Conservation (phyloP, 1,140 invertebrate genomes). For the Rhynchophorus ferrugineus region DNA sequence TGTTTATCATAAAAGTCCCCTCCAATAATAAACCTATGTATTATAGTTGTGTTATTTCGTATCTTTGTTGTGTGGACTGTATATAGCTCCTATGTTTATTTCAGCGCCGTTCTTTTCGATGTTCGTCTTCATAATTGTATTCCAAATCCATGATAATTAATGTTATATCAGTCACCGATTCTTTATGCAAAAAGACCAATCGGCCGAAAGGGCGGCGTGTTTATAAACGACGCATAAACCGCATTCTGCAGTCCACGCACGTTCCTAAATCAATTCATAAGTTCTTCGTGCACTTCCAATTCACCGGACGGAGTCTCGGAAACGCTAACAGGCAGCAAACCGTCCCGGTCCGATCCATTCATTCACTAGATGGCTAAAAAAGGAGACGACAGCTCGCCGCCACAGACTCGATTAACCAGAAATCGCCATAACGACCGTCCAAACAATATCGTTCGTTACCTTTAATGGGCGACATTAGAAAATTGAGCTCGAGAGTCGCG, state of each 20-base stretch:
- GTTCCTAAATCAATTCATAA: constrained; percentile 13
- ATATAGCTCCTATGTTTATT: no score
- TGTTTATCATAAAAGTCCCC: no score
- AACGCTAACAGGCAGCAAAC: background rate
- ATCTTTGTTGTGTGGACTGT: no score
- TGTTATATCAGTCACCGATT: no score
- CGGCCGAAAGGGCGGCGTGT: background rate
- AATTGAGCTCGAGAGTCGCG: constrained; percentile 6
- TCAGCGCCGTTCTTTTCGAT: no score
- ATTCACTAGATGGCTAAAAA: constrained; percentile 12
- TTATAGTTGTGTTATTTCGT: no score
- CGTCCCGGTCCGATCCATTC: constrained; percentile 11
- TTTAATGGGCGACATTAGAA: constrained; percentile 11
- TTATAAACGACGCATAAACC: background rate
- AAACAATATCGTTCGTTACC: constrained; percentile 14
- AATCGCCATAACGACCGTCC: constrained; percentile 13
- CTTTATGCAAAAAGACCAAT: constrained; percentile 1
- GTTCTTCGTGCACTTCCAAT: background rate
- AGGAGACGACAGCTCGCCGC: constrained; percentile 3
- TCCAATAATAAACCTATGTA: no score
- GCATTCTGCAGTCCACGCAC: background rate
- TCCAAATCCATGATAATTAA: no score
- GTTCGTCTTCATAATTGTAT: no score
- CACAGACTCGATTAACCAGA: constrained; percentile 2
- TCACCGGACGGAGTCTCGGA: background rate